phyloP scores from a whole-genome alignment of 1,140 invertebrate species.

The Cotesia glomerata region DNA sequence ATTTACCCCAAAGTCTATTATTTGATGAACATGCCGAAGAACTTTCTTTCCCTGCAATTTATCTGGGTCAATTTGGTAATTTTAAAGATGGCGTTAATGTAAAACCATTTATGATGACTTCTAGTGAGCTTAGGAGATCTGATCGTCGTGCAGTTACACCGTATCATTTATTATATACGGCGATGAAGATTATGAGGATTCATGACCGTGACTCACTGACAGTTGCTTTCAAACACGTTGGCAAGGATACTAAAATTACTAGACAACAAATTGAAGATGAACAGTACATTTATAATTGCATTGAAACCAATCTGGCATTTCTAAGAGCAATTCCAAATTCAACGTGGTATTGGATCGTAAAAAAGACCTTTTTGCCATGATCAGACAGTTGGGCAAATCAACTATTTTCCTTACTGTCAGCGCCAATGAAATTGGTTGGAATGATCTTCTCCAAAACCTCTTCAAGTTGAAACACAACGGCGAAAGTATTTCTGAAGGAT shows the following conservation, averaged over 20 bases:
- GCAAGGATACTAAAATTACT: constrained; percentile 34
- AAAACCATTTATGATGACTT: constrained; percentile 37
- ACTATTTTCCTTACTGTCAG: constrained; percentile 44
- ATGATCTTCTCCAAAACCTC: constrained; percentile 48
- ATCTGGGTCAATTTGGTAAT: constrained; percentile 42
- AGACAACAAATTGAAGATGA: constrained; percentile 9
- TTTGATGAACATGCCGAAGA: constrained; percentile 26
- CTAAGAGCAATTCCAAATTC: constrained; percentile 32
- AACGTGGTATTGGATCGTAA: constrained; percentile 47
- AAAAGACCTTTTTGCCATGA: constrained; percentile 53
- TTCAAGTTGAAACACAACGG: constrained; percentile 48
- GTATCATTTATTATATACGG: constrained; percentile 34
- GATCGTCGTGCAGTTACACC: constrained; percentile 32
- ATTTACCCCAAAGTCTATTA: constrained; percentile 32
- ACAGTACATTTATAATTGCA: constrained; percentile 30
- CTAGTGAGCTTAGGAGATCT: constrained; percentile 35
- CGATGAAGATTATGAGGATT: constrained; percentile 36
- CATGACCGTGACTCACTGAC: constrained; percentile 23
- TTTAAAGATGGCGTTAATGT: constrained; percentile 39
- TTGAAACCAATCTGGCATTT: constrained; percentile 37
- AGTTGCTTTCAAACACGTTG: constrained; percentile 40
- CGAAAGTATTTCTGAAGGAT: constrained; percentile 33
- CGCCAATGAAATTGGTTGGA: constrained; percentile 51
- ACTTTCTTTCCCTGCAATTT: constrained; percentile 52
- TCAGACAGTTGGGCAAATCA: constrained; percentile 44